Evolutionary conservation across 2,888 invertebrate genomes (phyloP).

Genomic region (Pollenia angustigena): DNA sequence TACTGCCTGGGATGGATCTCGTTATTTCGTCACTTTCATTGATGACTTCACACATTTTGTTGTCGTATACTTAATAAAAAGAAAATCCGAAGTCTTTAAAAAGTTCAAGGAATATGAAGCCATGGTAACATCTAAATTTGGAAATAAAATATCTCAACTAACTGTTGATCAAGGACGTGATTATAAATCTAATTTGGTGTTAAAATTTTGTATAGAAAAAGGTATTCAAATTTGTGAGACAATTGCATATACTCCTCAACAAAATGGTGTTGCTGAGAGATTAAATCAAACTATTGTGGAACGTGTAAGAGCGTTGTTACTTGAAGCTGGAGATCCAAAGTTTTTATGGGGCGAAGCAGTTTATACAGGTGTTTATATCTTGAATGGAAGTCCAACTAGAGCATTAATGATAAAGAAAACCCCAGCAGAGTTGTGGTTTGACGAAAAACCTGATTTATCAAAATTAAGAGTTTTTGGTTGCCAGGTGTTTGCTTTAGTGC

Average conservation of each 20-base stretch:
- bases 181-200: constrained; percentile 73
- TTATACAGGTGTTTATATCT: constrained; percentile 5
- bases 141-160: constrained; percentile 24
- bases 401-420: constrained; percentile 61
- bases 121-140: background rate
- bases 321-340: constrained; percentile 55
- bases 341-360: constrained; percentile 52
- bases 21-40: constrained; percentile 45
- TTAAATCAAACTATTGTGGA: constrained; percentile 26
- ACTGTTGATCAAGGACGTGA: constrained; percentile 73
- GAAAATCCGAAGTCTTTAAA: constrained; percentile 38
- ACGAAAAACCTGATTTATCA: constrained; percentile 34
- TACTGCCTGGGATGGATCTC: constrained; percentile 71
- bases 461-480: constrained; percentile 72
- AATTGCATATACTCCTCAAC: constrained; percentile 62
- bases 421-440: constrained; percentile 69
- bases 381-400: constrained; percentile 41
- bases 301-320: constrained; percentile 52
- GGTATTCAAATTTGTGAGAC: constrained; percentile 74
- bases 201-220: constrained; percentile 71
- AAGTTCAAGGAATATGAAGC: constrained; percentile 35
- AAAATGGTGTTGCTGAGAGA: constrained; percentile 60
- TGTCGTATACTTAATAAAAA: constrained; percentile 2
- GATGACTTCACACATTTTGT: constrained; percentile 75
- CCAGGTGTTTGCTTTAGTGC: constrained; percentile 70